A percentile compares a stretch with the other conserved stretches of the same genome.
These are phyloP conservation scores for Platyscapa corneri DNA, from an alignment of 1,140 invertebrate species.

Conservation along the genomic window DNA sequence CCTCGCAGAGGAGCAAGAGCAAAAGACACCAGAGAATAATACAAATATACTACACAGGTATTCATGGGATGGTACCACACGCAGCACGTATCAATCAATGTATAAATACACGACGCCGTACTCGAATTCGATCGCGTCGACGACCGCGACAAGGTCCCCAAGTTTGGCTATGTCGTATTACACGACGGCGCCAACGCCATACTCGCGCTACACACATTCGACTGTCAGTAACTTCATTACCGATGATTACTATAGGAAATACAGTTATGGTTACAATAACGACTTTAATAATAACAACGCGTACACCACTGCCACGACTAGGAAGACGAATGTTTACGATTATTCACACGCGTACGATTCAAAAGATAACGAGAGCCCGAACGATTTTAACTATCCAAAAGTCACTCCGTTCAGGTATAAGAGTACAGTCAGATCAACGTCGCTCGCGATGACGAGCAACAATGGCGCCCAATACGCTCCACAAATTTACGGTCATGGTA, in stretches of 20 bases:
- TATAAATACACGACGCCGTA: slow-evolving; percentile 57
- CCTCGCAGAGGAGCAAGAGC: not conserved
- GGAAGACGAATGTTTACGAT: slow-evolving; percentile 61
- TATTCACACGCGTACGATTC: slow-evolving; percentile 59
- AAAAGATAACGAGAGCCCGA: slow-evolving; percentile 63
- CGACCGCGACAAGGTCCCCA: slow-evolving; percentile 44
- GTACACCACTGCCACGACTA: slow-evolving; percentile 59
- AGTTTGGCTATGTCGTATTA: slow-evolving; percentile 48
- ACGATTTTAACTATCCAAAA: slow-evolving; percentile 68
- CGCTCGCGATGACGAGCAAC: slow-evolving; percentile 62
- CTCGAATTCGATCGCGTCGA: slow-evolving; percentile 35
- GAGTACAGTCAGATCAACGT: slow-evolving; percentile 60
- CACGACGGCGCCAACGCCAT: slow-evolving; percentile 48
- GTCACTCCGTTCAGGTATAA: slow-evolving; percentile 69
- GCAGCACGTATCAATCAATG: slow-evolving; percentile 61
- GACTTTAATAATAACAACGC: slow-evolving; percentile 49
- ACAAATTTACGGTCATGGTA: slow-evolving; percentile 67
- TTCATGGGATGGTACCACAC: slow-evolving; percentile 67
- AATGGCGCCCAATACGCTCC: slow-evolving; percentile 63
- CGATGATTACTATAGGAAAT: slow-evolving; percentile 46
- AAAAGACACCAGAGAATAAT: not conserved
- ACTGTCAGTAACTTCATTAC: slow-evolving; percentile 63
- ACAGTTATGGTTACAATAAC: slow-evolving; percentile 58
- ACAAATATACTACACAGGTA: slow-evolving; percentile 62
- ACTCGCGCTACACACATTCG: slow-evolving; percentile 60